Percentiles rank a stretch among this genome's conserved stretches.
Evolutionary conservation across 2,888 invertebrate genomes (phyloP).

Genomic region (Conistra vaccinii): DNA sequence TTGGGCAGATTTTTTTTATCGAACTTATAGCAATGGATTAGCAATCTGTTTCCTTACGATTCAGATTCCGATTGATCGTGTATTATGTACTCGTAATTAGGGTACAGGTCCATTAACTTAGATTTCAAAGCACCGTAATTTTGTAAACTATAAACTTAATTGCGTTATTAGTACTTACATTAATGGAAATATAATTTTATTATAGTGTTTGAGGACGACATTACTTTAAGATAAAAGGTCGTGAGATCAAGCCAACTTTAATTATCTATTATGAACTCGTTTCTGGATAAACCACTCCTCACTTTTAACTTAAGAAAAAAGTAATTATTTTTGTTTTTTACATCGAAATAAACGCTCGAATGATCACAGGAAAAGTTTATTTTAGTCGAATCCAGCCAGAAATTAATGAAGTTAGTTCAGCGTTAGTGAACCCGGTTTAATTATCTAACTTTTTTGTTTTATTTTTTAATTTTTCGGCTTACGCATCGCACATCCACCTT

Average conservation of each 20-base stretch:
- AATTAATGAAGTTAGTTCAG: conserved; percentile 63
- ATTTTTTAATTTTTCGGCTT: conserved; percentile 42
- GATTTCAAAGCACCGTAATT: background rate
- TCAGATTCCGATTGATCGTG: too few relatives aligned
- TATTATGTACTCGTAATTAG: too few relatives aligned
- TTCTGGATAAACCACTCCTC: conserved; percentile 29
- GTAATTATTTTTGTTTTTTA: conserved; percentile 60
- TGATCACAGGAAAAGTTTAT: conserved; percentile 64
- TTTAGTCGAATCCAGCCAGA: conserved; percentile 49
- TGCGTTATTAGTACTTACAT: conserved; percentile 2
- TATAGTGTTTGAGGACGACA: background rate
- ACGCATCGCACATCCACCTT: conserved; percentile 41
- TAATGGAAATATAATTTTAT: conserved; percentile 28
- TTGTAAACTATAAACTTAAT: conserved; percentile 24
- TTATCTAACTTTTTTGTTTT: conserved; percentile 58
- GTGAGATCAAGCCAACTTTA: conserved; percentile 33
- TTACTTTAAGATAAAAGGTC: conserved; percentile 5
- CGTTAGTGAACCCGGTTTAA: conserved; percentile 54
- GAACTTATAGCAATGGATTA: too few relatives aligned
- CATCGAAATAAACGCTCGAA: conserved; percentile 48
- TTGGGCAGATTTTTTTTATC: too few relatives aligned
- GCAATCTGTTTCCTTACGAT: too few relatives aligned
- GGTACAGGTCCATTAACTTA: background rate
- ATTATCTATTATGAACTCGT: conserved; percentile 47
- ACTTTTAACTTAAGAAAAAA: conserved; percentile 46